Conservation (phyloP, 1,140 invertebrate genomes). For the Pseudomyrmex sp. region DNA sequence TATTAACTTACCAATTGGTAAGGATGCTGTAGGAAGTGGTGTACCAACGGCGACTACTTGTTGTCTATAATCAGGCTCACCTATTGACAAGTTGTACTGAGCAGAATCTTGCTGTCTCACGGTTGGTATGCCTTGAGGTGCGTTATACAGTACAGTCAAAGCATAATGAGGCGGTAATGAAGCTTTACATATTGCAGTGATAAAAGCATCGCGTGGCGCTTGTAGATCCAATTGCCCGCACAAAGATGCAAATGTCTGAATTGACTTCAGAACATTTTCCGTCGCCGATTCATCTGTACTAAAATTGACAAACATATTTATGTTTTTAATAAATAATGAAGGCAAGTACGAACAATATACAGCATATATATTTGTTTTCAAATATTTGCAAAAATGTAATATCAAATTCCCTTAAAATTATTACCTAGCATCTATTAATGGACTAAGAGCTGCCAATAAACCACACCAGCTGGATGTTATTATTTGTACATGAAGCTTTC, state of each 20-base stretch:
- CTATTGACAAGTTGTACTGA: slow-evolving; percentile 86
- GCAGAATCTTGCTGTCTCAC: slow-evolving; percentile 78
- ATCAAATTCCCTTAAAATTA: slow-evolving; percentile 40
- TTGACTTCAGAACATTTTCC: slow-evolving; percentile 95
- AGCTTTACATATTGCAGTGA: slow-evolving; percentile 96
- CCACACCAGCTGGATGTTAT: slow-evolving; percentile 98
- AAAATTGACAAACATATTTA: slow-evolving; percentile 32
- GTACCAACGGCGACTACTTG: slow-evolving; percentile 98
- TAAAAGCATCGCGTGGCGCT: slow-evolving; percentile 95
- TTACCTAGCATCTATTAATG: slow-evolving; percentile 96
- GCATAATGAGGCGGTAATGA: slow-evolving; percentile 98
- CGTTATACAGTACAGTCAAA: slow-evolving; percentile 92
- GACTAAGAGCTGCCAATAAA: slow-evolving; percentile 94
- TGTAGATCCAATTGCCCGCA: slow-evolving; percentile 91
- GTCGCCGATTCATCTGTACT: slow-evolving; percentile 96
- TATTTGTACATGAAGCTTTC: slow-evolving; percentile 90
- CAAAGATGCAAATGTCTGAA: slow-evolving; percentile 94
- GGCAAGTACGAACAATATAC: too few relatives aligned
- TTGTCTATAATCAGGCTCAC: slow-evolving; percentile 90
- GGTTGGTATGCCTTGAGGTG: slow-evolving; percentile 84
- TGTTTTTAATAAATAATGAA: too few relatives aligned
- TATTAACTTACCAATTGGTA: slow-evolving; percentile 87
- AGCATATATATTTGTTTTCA: too few relatives aligned
- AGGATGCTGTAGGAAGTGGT: slow-evolving; percentile 93
- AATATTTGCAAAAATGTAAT: not conserved